phyloP scores from a whole-genome alignment of 2,797 vertebrate species.

The Aldrovandia affinis region DNA sequence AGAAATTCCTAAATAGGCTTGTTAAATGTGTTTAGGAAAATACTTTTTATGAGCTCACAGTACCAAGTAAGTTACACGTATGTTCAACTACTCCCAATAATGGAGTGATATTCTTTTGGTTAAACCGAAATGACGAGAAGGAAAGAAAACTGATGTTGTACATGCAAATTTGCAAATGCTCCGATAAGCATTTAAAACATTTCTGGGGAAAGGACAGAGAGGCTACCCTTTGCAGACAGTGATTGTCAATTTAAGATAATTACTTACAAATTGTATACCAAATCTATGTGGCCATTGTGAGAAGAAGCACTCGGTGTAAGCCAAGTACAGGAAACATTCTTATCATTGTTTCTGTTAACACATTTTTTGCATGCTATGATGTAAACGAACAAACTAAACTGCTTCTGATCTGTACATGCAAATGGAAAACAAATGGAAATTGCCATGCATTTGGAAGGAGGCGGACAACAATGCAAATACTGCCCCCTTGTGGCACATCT shows the following conservation, averaged over 20 bases:
- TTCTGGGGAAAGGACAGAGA: constrained; percentile 46
- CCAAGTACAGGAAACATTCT: constrained; percentile 60
- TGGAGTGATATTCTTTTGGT: constrained; percentile 47
- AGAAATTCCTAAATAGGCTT: constrained; percentile 66
- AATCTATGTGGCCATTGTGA: constrained; percentile 52
- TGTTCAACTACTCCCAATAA: constrained; percentile 59
- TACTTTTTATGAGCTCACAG: constrained; percentile 36
- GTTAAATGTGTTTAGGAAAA: constrained; percentile 55
- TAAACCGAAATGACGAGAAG: constrained; percentile 43
- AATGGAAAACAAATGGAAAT: constrained; percentile 75
- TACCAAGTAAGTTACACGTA: constrained; percentile 37
- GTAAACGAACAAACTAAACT: constrained; percentile 77
- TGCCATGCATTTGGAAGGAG: constrained; percentile 54
- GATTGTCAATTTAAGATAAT: constrained; percentile 63
- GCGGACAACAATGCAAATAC: constrained; percentile 80
- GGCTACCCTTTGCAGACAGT: constrained; percentile 56
- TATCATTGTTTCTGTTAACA: constrained; percentile 75
- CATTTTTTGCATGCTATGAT: constrained; percentile 64
- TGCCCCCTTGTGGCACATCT: constrained; percentile 92
- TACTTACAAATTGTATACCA: constrained; percentile 60
- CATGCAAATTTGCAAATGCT: constrained; percentile 45
- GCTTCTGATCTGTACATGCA: constrained; percentile 73
- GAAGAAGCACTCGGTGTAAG: constrained; percentile 47
- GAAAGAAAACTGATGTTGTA: constrained; percentile 44
- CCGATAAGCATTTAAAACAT: constrained; percentile 53